These are phyloP conservation scores for Eriocheir sinensis DNA, from an alignment of 1,140 invertebrate species.

Conservation along the genomic window DNA sequence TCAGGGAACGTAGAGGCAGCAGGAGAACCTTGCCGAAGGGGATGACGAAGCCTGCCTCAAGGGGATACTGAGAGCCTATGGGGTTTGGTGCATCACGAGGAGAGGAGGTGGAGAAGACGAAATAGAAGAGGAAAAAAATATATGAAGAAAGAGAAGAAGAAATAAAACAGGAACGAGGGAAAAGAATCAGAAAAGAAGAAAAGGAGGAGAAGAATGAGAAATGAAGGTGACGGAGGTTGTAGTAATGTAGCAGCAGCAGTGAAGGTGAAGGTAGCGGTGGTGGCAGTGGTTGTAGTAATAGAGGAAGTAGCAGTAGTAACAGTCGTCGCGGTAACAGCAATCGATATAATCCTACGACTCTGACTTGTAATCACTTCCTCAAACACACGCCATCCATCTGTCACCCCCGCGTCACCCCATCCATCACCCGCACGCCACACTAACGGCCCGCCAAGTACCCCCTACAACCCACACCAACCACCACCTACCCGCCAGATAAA, in stretches of 20 bases:
- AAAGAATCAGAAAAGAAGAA: background rate
- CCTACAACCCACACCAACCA: too few species aligned
- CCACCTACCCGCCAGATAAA: too few species aligned
- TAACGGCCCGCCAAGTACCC: too few species aligned
- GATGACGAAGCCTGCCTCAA: background rate
- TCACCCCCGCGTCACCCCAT: too few species aligned
- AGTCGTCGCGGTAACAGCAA: too few species aligned
- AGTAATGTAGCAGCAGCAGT: background rate
- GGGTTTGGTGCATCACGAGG: background rate
- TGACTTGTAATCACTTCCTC: too few species aligned
- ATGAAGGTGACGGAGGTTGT: background rate
- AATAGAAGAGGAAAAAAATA: too few species aligned
- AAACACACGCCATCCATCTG: too few species aligned
- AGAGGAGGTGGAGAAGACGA: constrained; percentile 8
- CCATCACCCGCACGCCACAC: too few species aligned
- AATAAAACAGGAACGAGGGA: background rate
- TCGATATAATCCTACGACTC: too few species aligned
- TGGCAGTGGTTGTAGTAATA: background rate
- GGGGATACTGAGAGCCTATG: background rate
- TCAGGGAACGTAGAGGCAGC: background rate
- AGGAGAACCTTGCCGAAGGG: background rate
- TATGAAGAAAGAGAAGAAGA: background rate
- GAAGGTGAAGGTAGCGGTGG: background rate
- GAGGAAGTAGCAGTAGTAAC: background rate
- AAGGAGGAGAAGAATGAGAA: background rate